Base-by-base conservation (phyloP, 1,140 invertebrate genomes). In the Zaprionus camerounensis region DNA sequence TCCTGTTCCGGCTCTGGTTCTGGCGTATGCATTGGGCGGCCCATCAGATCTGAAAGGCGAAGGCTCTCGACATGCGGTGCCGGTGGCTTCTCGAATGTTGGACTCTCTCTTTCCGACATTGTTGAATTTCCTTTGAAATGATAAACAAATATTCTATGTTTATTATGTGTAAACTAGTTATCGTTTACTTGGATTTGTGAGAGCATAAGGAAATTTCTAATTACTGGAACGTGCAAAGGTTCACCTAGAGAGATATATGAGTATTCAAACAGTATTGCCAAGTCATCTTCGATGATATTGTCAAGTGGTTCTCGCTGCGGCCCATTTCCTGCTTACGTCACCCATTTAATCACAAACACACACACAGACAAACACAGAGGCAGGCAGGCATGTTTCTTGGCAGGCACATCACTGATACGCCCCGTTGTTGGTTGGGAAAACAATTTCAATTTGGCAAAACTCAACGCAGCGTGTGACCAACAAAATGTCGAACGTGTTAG, bases 401-500 rank as follows among this genome's bases (percentile, higher is more conserved):
- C 28, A 70, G 57, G 26, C 41, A 58, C 26, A 57, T 70, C 38
- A 64, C 68, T 51, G 57, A 53, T 76, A 71, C 73, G 68, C 68
- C 68, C 73, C 68, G 61, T 71, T 76, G 69, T 76, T 76, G 68
- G 66, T 80, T 58, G 68, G 58, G 44, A 78, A 79, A 88, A 83
- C 84, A 88, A 86, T 86, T 86, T 86, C 83, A 88, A 88, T 86
- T 86, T 88, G 83, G 81, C 82, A 80, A 78, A 80, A 69, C 53
- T 58, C 77, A 88, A 77, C 77, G 80, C 77, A 88, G 84, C 83
- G 63, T 88, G 80, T 58, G 67, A 69, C 65, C 81, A 53, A 75
- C 84, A 75, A 88, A 87, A 83, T 83, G 83, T 80, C 73, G 77
- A 88, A 86, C 84, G 77, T 88, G 78, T 83, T 73, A 62, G 49